Percentiles rank a stretch among this genome's conserved stretches.
Conservation (phyloP, 37 sponge, comb jelly and placozoan species). For the Diacarnus erythraeanus region DNA sequence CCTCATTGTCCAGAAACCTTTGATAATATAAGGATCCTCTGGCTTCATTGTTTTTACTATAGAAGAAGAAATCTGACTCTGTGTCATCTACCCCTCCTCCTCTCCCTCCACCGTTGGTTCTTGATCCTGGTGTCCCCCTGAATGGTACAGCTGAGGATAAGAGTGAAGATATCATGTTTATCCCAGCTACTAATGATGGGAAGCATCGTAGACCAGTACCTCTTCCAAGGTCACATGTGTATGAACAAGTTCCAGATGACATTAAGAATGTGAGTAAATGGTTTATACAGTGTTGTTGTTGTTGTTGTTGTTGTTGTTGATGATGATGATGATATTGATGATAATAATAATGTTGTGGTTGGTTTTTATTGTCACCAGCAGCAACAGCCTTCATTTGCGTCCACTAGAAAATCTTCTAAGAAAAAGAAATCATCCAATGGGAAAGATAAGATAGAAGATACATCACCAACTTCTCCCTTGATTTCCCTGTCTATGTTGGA, state of each 20-base stretch:
- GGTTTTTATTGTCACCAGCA: neutral
- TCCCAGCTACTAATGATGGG: neutral
- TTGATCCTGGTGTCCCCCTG: neutral
- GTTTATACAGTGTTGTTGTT: neutral
- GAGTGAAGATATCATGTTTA: neutral
- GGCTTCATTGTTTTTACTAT: neutral
- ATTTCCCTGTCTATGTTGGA: neutral
- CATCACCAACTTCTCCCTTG: neutral
- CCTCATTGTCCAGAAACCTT: neutral
- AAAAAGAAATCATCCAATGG: neutral
- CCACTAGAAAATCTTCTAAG: neutral
- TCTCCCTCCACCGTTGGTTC: constrained; percentile 1
- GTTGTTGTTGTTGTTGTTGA: neutral
- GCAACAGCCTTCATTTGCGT: neutral
- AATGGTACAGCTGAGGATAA: neutral
- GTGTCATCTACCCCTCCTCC: neutral
- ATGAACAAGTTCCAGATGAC: neutral
- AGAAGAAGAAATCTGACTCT: neutral
- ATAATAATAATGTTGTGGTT: neutral
- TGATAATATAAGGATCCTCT: neutral
- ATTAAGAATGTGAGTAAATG: neutral
- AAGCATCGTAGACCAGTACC: neutral
- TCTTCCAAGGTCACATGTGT: neutral
- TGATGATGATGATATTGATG: neutral
- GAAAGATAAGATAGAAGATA: neutral